Base-by-base conservation (phyloP, 2,888 invertebrate genomes). In the Lithophane leautieri region DNA sequence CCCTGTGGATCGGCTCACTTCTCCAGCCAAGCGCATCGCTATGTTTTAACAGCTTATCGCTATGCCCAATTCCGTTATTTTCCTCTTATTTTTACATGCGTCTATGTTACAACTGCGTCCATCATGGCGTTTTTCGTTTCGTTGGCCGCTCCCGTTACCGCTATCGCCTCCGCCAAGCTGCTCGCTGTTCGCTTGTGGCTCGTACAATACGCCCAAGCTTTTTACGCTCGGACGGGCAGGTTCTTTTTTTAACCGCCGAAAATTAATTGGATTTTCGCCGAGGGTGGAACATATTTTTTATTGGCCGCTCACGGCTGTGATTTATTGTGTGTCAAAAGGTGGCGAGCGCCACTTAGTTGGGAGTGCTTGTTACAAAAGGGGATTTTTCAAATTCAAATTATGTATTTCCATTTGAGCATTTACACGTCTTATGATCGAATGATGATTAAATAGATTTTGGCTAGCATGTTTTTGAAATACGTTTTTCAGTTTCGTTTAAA, bases 231-330 rank as follows among this genome's bases (percentile, higher is more conserved):
- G 94, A 92, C 92, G 94, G 89, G 92, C 93, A 91, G 93, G 94
- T 93, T 94, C 94, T 94, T 96, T 96, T 94, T 96, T 95, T 95
- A 94, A 93, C 94, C 92, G 93, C 94, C 95, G 95, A 95, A 96
- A 96, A 96, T 96, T 96, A 96, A 96, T 96, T 96, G 96, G 96
- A 96, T 96, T 96, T 96, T 95, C 95, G 94, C 94, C 94, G 96
- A 95, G 96, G 96, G 96, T 95, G 95, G 94, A 96, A 95, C 96
- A 96, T 95, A 96, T 96, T 96, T 96, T 96, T 96, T 96, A 96
- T 96, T 95, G 94, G 95, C 94, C 95, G 95, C 94, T 95, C 95
- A 94, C 93, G 93, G 94, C 93, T 93, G 93, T 96, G 96, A 96
- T 96, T 96, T 96, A 96, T 96, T 94, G 95, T 95, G 94, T 95